Base-by-base conservation (phyloP, 2,888 invertebrate genomes). In the Polyommatus iphigenia region DNA sequence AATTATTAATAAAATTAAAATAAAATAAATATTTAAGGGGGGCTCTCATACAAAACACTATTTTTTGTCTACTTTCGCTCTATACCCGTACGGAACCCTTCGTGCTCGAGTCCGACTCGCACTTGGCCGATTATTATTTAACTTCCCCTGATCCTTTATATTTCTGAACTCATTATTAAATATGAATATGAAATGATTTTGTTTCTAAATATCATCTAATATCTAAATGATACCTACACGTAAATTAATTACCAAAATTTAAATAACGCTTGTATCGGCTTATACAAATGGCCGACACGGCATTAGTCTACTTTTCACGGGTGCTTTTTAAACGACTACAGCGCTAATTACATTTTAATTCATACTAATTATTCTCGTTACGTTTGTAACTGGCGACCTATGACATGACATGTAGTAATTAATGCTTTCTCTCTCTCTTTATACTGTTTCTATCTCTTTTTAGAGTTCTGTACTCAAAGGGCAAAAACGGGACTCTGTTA, bases 291-390 rank as follows among this genome's bases (percentile, higher is more conserved):
- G 20, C 67, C 15, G 67, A 67, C 67, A 67, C 10, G 29, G 6
- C 67, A 67, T 67, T 67, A 29, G 67, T 67, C 67, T 67, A 67
- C 62, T 67, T 73, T 73, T 20, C 46, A 41, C 73, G 73, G 46
- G 41, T 41, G 72, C 46, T 20, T 73, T 73, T 73, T 41, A 73
- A 73, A 41, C 20, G 13, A 46, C 73, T 46, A 73, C 46, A 46
- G 32, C 20, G 24, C 46, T 41, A 73, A 73, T 73, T 73, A 73
- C 46, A 41, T 73, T 41, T 73, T 73, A 73, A 73, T 46, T 73
- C 73, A 46, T 46, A 46, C 73, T 73, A 73, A 73, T 73, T 73
- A 73, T 46, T 73, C 46, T 73, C 46, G 46, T 73, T 41, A 72
- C 72, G 67, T 29, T 29, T 67, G 46, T 73, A 46, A 46, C 41